Evolutionary conservation across 2,797 vertebrate species (phyloP), one percentile per base, ranked within the genome.

Genomic region (Smutsia gigantea): DNA sequence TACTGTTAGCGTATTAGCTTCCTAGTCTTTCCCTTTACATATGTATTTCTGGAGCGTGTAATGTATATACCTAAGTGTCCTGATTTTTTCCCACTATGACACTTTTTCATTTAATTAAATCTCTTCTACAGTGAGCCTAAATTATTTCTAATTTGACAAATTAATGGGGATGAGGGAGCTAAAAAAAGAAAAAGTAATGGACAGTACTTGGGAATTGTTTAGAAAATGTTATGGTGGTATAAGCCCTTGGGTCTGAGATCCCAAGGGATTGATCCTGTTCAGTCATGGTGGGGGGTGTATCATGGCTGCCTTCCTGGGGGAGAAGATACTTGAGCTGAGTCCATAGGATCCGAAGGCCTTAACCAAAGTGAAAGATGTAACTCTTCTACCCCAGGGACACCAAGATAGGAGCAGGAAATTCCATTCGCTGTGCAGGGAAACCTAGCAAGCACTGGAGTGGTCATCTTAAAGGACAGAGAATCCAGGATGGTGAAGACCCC

Each of bases 1-100:
- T 12, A 2, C 53, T 8, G 4, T 4, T 31, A 15, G 8, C 1
- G 0, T 31, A 1, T 63, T 4, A 27, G 2, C 15, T 29, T 82
- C 49, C 57, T 29, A 31, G 6, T 21, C 29, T 49, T 21, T 5
- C 12, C 68, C 57, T 74, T 61, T 27, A 12, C 7, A 23, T 4
- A 37, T 46, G 2, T 14, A 31, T 57, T 64, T 59, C 81, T 3
- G 2, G 59, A 49, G 29, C 8, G 25, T 17, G 8, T 11, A 25
- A 7, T 17, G 12, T 61, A 9, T 64, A 17, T 39, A 5, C 11
- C 7, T 18, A 12, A 11, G 5, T 11, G 19, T 25, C 37, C 27
- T 61, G 49, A 57, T 55, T 64, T 39, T 39, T 3, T 19, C 39
- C 51, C 34, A 17, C 46, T 5, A 13, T 19, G 13, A 3, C 27